phyloP scores from a whole-genome alignment of 23 tunicate genomes.

The Corella eumyota region DNA sequence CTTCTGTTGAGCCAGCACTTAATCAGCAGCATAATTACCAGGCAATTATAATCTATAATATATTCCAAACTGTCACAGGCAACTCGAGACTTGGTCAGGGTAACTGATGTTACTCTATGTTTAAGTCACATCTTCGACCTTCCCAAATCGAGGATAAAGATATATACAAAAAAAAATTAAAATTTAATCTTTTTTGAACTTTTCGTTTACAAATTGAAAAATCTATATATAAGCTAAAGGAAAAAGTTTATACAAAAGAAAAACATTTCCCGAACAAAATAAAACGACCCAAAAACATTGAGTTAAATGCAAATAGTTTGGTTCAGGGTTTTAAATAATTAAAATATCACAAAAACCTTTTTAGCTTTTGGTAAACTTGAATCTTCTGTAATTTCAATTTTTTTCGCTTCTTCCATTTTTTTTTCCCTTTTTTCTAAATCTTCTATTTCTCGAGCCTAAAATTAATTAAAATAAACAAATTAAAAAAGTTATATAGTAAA shows the following conservation, averaged over 20 bases:
- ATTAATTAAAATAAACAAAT: neutral
- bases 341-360: constrained; percentile 5
- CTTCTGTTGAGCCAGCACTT: too few species aligned
- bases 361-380: constrained; percentile 49
- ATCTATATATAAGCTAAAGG: neutral
- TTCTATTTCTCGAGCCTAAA: constrained; percentile 49
- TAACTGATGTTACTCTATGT: too few species aligned
- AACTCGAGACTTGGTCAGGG: too few species aligned
- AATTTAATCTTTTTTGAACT: neutral
- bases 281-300: neutral
- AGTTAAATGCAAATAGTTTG: neutral
- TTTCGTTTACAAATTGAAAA: neutral
- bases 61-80: too few species aligned
- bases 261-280: neutral
- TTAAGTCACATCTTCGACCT: too few species aligned
- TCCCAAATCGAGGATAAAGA: too few species aligned
- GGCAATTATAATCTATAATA: too few species aligned
- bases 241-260: neutral
- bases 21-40: too few species aligned
- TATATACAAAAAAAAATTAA: too few species aligned
- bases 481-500: neutral
- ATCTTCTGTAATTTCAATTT: constrained; percentile 45
- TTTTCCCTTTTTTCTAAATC: constrained; percentile 68
- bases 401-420: constrained; percentile 82
- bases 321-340: too few species aligned